These are phyloP conservation scores for Aromia moschata DNA, from an alignment of 2,888 invertebrate species.

Conservation along the genomic window DNA sequence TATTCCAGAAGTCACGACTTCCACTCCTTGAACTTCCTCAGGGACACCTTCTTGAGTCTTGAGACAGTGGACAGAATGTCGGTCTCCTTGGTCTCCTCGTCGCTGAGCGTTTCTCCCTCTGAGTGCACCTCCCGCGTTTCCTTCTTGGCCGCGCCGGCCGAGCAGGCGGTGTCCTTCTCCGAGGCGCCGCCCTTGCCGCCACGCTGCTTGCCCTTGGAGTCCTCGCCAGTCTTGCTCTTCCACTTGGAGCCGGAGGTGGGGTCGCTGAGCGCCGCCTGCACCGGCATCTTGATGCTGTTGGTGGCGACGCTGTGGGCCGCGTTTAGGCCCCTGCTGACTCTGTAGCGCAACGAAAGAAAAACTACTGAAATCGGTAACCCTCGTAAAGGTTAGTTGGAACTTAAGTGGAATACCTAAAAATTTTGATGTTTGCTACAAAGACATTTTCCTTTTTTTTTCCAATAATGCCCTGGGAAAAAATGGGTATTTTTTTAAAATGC, in stretches of 20 bases:
- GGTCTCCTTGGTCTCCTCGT: conserved; percentile 70
- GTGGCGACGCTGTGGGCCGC: conserved; percentile 73
- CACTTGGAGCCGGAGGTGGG: conserved; percentile 67
- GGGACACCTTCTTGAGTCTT: conserved; percentile 80
- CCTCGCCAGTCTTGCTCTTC: conserved; percentile 56
- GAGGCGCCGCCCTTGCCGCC: conserved; percentile 68
- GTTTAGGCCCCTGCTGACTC: conserved; percentile 77
- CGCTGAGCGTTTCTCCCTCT: conserved; percentile 75
- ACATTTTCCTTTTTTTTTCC: too few relatives aligned
- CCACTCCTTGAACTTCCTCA: conserved; percentile 82
- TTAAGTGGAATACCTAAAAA: too few relatives aligned
- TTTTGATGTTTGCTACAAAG: too few relatives aligned
- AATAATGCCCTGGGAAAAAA: too few relatives aligned
- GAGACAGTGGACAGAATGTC: conserved; percentile 80
- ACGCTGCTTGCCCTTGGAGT: conserved; percentile 64
- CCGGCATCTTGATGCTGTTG: conserved; percentile 69
- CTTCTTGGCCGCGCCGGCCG: conserved; percentile 57
- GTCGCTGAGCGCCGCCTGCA: conserved; percentile 69
- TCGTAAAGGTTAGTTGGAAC: too few relatives aligned
- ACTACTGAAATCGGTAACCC: too few relatives aligned
- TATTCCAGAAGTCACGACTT: conserved; percentile 71
- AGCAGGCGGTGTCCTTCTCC: conserved; percentile 65
- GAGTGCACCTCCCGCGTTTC: conserved; percentile 72
- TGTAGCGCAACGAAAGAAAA: too few relatives aligned
- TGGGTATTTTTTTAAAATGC: too few relatives aligned